Evolutionary conservation across 2,888 invertebrate species (phyloP), one percentile per base, ranked within the genome.

Genomic region (Acanthosepion esculentum): DNA sequence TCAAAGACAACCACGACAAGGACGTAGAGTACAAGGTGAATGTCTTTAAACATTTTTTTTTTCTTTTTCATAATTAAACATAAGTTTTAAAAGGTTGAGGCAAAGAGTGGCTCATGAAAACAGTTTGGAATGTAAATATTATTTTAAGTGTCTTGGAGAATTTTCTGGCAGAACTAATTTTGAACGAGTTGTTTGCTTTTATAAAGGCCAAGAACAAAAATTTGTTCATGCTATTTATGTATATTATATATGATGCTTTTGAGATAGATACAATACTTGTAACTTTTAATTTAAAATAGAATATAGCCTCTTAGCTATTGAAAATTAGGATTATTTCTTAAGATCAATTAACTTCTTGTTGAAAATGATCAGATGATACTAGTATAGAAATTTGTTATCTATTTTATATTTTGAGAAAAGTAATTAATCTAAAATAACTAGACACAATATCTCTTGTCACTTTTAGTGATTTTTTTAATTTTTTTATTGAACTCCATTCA

Each of bases 1-100:
- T 91, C 97, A 97, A 95, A 95, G 97, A 95, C 96, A 96, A 95
- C 97, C 96, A 55, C 95, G 97, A 48, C 95, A 95, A 91, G 96
- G 96, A 55, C 94, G 96, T 93, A 95, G 96, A 95, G 95, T 96
- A 95, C 97, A 97, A 97, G 97, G 97, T 97, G 96, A 95, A 91
- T 95, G 55, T 41, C 64, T 94, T 48, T 94, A 78, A 78, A 78
- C 78, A 59, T 59, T 15, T n/a, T 29, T 78, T 78, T 78, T 78
- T 78, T n/a, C n/a, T 78, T 78, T n/a, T 12, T n/a, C n/a, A 78
- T n/a, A 78, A 78, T 78, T 12, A 12, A n/a, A 18, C 12, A 5
- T 78, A n/a, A 3, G 29, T 78, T 15, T 78, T 78, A 8, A 78
- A 78, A 10, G n/a, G n/a, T 78, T n/a, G 18, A n/a, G 15, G 18